Percentiles rank a stretch among this genome's conserved stretches.
These are phyloP conservation scores for Pangasius mekongensis DNA, from an alignment of 2,797 vertebrate species.

Conservation along the genomic window DNA sequence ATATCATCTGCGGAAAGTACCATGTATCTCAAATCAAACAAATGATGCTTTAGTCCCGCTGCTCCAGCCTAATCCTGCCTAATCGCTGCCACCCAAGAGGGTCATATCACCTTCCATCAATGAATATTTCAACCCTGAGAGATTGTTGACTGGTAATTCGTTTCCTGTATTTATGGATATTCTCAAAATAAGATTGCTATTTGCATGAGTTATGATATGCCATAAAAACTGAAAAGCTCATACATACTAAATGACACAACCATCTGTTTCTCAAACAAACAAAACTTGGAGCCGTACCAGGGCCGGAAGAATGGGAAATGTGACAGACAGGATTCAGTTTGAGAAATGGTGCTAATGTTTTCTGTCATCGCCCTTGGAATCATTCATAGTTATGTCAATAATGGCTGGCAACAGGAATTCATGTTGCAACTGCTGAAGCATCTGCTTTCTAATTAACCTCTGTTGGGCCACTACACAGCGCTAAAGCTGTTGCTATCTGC, in stretches of 20 bases:
- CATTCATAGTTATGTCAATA: conserved; percentile 51
- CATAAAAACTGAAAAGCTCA: conserved; percentile 51
- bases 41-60: conserved; percentile 40
- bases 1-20: conserved; percentile 42
- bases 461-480: conserved; percentile 34
- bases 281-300: conserved; percentile 42
- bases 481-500: conserved; percentile 35
- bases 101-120: conserved; percentile 46
- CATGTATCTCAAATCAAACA: conserved; percentile 57
- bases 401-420: conserved; percentile 43
- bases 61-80: conserved; percentile 50
- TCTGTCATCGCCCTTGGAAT: conserved; percentile 34
- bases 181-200: conserved; percentile 57
- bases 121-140: conserved; percentile 53
- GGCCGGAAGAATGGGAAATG: conserved; percentile 32
- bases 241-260: conserved; percentile 58
- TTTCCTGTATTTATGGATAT: conserved; percentile 57
- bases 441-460: conserved; percentile 54
- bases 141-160: conserved; percentile 49
- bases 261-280: conserved; percentile 57
- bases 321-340: conserved; percentile 35
- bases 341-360: conserved; percentile 47
- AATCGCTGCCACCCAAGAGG: conserved; percentile 47
- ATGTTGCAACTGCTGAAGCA: conserved; percentile 43
- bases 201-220: conserved; percentile 57